A percentile compares a stretch with the other conserved stretches of the same genome.
Evolutionary conservation across 1,140 invertebrate genomes (phyloP).

Genomic region (Neodiprion pinetum): DNA sequence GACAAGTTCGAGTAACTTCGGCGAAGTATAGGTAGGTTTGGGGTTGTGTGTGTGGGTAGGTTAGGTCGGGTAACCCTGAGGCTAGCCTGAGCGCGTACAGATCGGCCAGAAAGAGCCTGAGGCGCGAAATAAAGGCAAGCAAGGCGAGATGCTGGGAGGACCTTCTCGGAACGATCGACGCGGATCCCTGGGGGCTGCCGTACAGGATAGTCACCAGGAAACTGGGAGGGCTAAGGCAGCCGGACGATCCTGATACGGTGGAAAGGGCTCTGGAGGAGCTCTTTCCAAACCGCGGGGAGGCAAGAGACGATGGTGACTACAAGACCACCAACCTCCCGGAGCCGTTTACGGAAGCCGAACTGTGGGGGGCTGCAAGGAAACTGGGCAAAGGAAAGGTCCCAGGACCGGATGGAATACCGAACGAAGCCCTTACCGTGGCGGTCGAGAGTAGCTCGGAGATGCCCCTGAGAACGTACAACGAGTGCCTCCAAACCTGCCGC

Average conservation of each 20-base stretch:
- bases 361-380: background rate
- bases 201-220: slow-evolving; percentile 22
- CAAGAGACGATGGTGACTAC: background rate
- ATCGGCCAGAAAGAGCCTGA: background rate
- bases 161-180: slow-evolving; percentile 16
- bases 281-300: background rate
- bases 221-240: background rate
- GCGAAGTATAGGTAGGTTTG: no score
- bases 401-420: background rate
- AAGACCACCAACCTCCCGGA: background rate
- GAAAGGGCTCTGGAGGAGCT: background rate
- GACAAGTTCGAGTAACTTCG: no score
- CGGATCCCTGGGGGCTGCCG: slow-evolving; percentile 20
- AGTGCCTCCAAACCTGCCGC: background rate
- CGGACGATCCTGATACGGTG: background rate
- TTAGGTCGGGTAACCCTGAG: no score
- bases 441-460: background rate
- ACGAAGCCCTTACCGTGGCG: background rate
- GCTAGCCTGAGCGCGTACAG: no score
- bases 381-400: background rate
- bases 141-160: slow-evolving; percentile 16
- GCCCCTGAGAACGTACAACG: background rate
- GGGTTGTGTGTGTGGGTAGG: no score
- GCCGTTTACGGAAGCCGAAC: background rate
- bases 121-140: slow-evolving; percentile 4